Evolutionary conservation across 2,113 vertebrate genomes (phyloP), one percentile per base, ranked within the genome.

Genomic region (Cavia aperea): DNA sequence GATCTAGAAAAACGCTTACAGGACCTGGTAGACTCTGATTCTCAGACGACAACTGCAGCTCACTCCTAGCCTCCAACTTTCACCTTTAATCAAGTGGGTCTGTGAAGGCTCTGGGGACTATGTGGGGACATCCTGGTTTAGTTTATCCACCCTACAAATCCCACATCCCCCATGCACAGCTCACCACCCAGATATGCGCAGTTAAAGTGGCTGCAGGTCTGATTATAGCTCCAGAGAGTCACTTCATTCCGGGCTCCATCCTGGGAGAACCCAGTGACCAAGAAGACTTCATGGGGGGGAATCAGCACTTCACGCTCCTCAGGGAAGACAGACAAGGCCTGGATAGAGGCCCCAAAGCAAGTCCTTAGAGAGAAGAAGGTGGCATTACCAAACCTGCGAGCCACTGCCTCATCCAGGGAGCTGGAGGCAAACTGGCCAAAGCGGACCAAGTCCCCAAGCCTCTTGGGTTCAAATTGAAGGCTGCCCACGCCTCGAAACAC

Each of bases 381-480:
- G 81, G 81, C 93, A 21, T 88, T 93, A 70, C 95, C 93, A 94
- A 97, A 97, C 85, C 85, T 43, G 7, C 0, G 93, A 43, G 97
- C 97, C 49, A 97, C 95, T 0, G 81, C 58, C 79, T 96, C 51
- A 86, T 97, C 93, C 73, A 95, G 58, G 86, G 97, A 97, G 60
- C 96, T 95, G 65, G 97, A 97, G 19, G 95, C 70, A 86, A 97
- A 97, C 88, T 97, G 97, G 82, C 97, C 97, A 18, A 97, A 95
- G 39, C 96, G 95, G 56, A 97, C 56, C 58, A 66, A 63, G 62
- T 89, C 94, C 26, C 96, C 96, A 15, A 95, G 75, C 65, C 70
- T 91, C 81, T 43, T 81, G 58, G 96, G 96, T 82, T 95, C 89
- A 84, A 96, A 97, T 16, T 5, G 89, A 77, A 95, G 89, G 24